Base-by-base conservation (phyloP, 2,888 invertebrate genomes). In the Ormyrus nitidulus region DNA sequence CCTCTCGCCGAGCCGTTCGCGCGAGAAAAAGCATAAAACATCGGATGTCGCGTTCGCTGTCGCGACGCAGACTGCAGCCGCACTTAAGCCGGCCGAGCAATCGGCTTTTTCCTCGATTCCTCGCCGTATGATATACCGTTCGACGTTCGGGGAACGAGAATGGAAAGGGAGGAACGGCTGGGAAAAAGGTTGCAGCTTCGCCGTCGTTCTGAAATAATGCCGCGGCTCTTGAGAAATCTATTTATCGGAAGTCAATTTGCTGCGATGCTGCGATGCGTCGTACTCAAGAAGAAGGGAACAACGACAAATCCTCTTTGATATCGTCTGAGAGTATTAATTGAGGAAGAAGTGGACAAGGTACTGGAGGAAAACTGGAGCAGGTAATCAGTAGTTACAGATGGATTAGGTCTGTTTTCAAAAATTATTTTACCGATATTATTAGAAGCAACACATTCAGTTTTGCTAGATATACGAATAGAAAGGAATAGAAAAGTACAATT, bases 181-280 rank as follows among this genome's bases (percentile, higher is more conserved):
- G n/a, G 11, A 19, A 49, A 51, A 65, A 62, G 44, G 19, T 59
- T 11, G 10, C 48, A 13, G 19, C 19, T 56, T 48, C 64, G 46
- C 65, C 59, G 58, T 70, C 70, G 61, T 66, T 71, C 70, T 75
- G 13, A 79, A 61, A 79, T 79, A 79, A 75, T 66, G 66, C 54
- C 56, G 2, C 11, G 19, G 49, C 54, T 19, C 58, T 48, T 5
- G 62, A 51, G n/a, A 61, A 65, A 81, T 81, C 69, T 70, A 19
- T 74, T 77, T 77, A 74, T 70, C 59, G 65, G 9, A 70, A 81
- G 70, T 77, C 61, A 81, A 81, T 81, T 77, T 74, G 77, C 65
- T 73, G 19, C 59, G 58, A 79, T 19, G 19, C 19, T 19, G 19
- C 19, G 19, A 19, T 1, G 19, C 10, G 48, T n/a, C 53, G 11